Base-by-base conservation (phyloP, 2,888 invertebrate genomes). In the Harpalus rubripes region DNA sequence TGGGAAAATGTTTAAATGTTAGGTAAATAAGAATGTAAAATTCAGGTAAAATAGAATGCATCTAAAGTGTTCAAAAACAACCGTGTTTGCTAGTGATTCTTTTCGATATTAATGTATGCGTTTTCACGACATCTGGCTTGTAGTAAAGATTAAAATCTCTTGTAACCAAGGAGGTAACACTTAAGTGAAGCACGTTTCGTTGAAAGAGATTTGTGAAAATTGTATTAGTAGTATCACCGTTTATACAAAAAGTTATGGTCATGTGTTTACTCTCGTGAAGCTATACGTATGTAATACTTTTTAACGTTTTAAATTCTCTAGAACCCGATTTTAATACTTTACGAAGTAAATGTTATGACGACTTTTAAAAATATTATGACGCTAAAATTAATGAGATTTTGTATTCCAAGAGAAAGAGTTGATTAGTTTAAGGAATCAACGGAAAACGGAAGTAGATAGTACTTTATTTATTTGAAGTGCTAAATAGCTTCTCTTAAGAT, bases 111-210 rank as follows among this genome's bases (percentile, higher is more conserved):
- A 63, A 63, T 65, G 12, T 65, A 65, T 65, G 65, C 65, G 32
- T 26, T 65, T 65, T 65, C 65, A 65, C 65, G 65, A 32, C 65
- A 65, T 32, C 32, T 65, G 15, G 65, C 32, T 65, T 65, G 32
- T 32, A 65, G 65, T 22, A 65, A 32, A 26, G 65, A 65, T 65
- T 32, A 65, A 26, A 26, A 65, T 65, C 65, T 65, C 32, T 10
- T 6, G 65, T 65, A 65, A 65, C 65, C 65, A 65, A 65, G 32
- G 65, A 65, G 61, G 65, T 32, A 65, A 65, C 15, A 65, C 32
- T 65, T 65, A 32, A 7, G 5, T 32, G n/a, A 22, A 15, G 65
- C 65, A 65, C 65, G 65, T 65, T 65, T 65, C 26, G 10, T 15
- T n/a, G 6, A 65, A 32, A 65, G 61, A 26, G 22, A 22, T 32